Percentiles rank a stretch among this genome's conserved stretches.
phyloP scores from a whole-genome alignment of 1,140 invertebrate species.

The Belonocnema kinseyi region DNA sequence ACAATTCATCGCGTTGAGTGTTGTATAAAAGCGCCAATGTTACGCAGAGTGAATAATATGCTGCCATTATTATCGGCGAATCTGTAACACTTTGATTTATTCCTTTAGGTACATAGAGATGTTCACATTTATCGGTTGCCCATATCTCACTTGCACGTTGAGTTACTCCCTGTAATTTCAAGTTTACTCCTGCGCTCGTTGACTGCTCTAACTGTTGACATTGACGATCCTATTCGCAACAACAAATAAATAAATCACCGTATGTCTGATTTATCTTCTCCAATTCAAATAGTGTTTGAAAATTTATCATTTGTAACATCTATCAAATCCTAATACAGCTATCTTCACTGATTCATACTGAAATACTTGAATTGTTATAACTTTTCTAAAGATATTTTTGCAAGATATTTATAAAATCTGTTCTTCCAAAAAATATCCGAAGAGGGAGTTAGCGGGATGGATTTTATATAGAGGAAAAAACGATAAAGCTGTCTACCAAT shows the following conservation, averaged over 20 bases:
- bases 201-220: conserved; percentile 35
- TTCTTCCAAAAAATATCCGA: conserved; percentile 6
- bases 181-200: conserved; percentile 44
- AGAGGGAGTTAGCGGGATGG: conserved; percentile 60
- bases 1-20: no score
- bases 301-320: conserved; percentile 33
- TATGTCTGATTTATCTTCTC: conserved; percentile 43
- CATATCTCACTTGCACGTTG: conserved; percentile 46
- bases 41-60: not conserved
- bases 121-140: conserved; percentile 49
- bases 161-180: conserved; percentile 49
- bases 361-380: not conserved
- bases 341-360: not conserved
- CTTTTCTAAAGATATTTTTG: not conserved
- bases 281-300: conserved; percentile 27
- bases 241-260: conserved; percentile 53
- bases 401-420: not conserved
- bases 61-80: not conserved
- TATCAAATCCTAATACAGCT: conserved; percentile 37
- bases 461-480: conserved; percentile 33
- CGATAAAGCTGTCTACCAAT: conserved; percentile 20
- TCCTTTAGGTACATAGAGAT: conserved; percentile 44
- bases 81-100: conserved; percentile 47
- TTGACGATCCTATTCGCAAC: conserved; percentile 52
- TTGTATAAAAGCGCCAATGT: not conserved